These are phyloP conservation scores for Emmelina monodactyla DNA, from an alignment of 2,888 invertebrate genomes.

Conservation along the genomic window DNA sequence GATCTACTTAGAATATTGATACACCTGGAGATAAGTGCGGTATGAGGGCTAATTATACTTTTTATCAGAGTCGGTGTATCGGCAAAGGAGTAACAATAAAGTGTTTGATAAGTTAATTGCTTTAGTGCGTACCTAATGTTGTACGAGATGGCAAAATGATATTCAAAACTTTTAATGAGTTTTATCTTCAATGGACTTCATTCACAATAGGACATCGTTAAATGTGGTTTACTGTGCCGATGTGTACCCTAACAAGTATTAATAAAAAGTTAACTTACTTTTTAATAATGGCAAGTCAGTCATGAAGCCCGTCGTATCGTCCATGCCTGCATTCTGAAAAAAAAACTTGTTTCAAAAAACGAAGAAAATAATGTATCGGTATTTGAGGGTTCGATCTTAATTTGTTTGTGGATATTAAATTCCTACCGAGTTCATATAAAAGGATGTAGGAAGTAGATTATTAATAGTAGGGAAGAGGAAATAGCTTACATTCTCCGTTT, in stretches of 20 bases:
- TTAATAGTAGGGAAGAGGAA: no score
- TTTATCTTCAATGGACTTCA: no score
- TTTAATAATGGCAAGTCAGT: constrained; percentile 88
- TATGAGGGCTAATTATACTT: constrained; percentile 56
- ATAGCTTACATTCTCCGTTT: no score
- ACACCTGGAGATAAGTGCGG: constrained; percentile 55
- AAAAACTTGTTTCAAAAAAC: constrained; percentile 1
- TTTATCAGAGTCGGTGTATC: constrained; percentile 53
- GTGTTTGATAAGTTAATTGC: constrained; percentile 53
- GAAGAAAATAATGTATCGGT: not conserved
- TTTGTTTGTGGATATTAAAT: not conserved
- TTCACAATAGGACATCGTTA: no score
- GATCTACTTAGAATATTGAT: constrained; percentile 56
- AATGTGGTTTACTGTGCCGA: no score
- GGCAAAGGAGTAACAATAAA: constrained; percentile 37
- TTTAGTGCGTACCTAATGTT: constrained; percentile 29
- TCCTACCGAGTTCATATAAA: not conserved
- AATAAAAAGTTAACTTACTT: no score
- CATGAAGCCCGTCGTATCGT: constrained; percentile 88
- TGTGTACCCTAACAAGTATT: no score
- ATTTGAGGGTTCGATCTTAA: not conserved
- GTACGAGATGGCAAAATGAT: constrained; percentile 7
- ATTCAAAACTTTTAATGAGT: no score
- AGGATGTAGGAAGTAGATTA: no score
- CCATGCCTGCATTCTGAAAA: constrained; percentile 81